A percentile compares a stretch with the other conserved stretches of the same genome.
Conservation (phyloP, 2,113 vertebrate genomes). For the Oncorhynchus tshawytscha region DNA sequence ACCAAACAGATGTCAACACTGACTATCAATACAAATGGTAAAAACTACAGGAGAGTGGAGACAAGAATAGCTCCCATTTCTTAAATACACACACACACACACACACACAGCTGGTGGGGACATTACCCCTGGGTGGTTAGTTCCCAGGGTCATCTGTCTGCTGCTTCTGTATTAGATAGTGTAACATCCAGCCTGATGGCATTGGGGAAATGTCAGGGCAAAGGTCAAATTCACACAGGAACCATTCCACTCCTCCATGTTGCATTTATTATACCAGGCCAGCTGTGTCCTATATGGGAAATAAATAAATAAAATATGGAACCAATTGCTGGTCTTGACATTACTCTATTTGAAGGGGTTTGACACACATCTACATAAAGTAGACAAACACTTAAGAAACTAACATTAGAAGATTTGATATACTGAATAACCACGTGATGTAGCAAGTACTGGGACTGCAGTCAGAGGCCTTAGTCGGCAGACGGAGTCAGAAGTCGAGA, state of each 20-base stretch:
- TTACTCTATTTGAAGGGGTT: neutral
- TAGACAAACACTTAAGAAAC: neutral
- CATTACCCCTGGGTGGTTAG: conserved; percentile 18
- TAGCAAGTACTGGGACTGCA: neutral
- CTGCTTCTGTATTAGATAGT: conserved; percentile 28
- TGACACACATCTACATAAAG: neutral
- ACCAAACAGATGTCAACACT: no score
- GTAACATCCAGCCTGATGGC: conserved; percentile 29
- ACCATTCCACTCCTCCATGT: neutral
- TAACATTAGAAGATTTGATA: neutral
- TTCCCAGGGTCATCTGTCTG: conserved; percentile 43
- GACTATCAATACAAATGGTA: no score
- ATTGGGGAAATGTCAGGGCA: conserved; percentile 35
- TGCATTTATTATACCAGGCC: no score
- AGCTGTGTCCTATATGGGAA: no score
- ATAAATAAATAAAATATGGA: conserved; percentile 11
- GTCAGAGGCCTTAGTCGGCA: neutral
- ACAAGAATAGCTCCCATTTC: neutral
- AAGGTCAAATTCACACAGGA: conserved; percentile 41
- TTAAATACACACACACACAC: neutral
- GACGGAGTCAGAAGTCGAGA: neutral
- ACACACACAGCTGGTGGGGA: conserved; percentile 5
- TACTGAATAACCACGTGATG: no score
- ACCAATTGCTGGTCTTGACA: neutral
- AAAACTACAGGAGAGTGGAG: no score